phyloP scores from a whole-genome alignment of 2,113 vertebrate species.

The Oncorhynchus clarkii region DNA sequence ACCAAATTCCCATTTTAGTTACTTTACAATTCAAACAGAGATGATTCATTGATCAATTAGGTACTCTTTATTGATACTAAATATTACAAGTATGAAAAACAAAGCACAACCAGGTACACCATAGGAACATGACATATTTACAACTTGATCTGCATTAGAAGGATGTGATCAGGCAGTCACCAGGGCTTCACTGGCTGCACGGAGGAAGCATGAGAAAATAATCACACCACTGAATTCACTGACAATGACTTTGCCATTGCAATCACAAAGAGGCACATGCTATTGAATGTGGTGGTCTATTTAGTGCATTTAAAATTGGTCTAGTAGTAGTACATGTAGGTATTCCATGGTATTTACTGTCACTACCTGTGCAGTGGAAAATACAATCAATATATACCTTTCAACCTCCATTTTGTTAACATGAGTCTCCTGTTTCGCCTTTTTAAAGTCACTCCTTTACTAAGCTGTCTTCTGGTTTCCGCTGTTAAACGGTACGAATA shows the following conservation, averaged over 20 bases:
- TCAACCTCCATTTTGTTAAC: constrained; percentile 20
- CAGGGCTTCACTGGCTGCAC: neutral
- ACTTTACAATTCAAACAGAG: too few species aligned
- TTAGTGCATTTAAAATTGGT: too few species aligned
- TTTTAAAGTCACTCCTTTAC: constrained; percentile 57
- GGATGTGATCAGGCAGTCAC: too few species aligned
- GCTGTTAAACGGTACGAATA: constrained; percentile 35
- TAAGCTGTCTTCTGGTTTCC: constrained; percentile 69
- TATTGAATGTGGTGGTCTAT: too few species aligned
- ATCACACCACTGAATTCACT: neutral
- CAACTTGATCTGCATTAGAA: neutral
- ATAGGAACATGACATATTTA: neutral
- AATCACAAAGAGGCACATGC: too few species aligned
- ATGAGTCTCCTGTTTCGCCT: constrained; percentile 48
- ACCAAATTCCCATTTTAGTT: too few species aligned
- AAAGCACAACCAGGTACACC: too few species aligned
- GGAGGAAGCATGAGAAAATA: neutral
- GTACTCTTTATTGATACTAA: neutral
- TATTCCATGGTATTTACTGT: neutral
- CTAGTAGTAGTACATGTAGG: neutral
- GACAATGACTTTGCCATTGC: neutral
- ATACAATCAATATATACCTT: neutral
- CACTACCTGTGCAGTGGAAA: neutral
- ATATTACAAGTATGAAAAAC: neutral
- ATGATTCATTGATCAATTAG: too few species aligned